Percentiles rank a stretch among this genome's conserved stretches.
Conservation (phyloP, 2,888 invertebrate species). For the Drosophila mimetica region DNA sequence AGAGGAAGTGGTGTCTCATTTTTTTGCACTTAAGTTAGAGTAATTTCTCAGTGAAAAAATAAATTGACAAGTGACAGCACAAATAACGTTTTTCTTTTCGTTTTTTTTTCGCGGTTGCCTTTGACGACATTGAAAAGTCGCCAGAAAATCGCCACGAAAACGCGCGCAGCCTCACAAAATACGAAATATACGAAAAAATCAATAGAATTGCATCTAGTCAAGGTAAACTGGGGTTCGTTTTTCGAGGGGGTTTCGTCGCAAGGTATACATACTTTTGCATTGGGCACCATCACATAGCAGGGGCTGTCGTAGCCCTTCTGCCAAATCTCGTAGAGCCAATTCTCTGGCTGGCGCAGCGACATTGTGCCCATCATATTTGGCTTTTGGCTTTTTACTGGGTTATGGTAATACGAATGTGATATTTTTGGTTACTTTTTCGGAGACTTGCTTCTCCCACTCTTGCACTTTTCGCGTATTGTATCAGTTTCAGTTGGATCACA, state of each 20-base stretch:
- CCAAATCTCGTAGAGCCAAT: slow-evolving; percentile 88
- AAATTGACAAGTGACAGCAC: slow-evolving; percentile 22
- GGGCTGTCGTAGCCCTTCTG: slow-evolving; percentile 88
- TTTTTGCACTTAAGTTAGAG: slow-evolving; percentile 5
- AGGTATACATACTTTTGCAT: slow-evolving; percentile 87
- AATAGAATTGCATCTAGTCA: slow-evolving; percentile 50
- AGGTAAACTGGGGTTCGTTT: slow-evolving; percentile 35
- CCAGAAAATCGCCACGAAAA: slow-evolving; percentile 38
- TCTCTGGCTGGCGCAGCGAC: slow-evolving; percentile 85
- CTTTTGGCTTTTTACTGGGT: slow-evolving; percentile 17
- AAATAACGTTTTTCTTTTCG: background rate
- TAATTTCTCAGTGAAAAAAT: slow-evolving; percentile 20
- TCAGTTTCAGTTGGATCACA: slow-evolving; percentile 41
- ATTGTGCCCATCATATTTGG: slow-evolving; percentile 83
- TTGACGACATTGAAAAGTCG: slow-evolving; percentile 44
- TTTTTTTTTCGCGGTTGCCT: slow-evolving; percentile 4
- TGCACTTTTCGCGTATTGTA: slow-evolving; percentile 30
- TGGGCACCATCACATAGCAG: slow-evolving; percentile 89
- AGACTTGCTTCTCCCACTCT: slow-evolving; percentile 40
- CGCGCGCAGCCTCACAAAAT: slow-evolving; percentile 60
- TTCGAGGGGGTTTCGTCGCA: slow-evolving; percentile 1
- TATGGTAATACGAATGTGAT: background rate
- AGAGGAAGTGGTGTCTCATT: slow-evolving; percentile 8
- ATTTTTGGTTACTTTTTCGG: slow-evolving; percentile 10
- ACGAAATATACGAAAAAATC: slow-evolving; percentile 41